Percentiles rank a stretch among this genome's conserved stretches.
Conservation (phyloP, 2,888 invertebrate species). For the Unio delphinus region DNA sequence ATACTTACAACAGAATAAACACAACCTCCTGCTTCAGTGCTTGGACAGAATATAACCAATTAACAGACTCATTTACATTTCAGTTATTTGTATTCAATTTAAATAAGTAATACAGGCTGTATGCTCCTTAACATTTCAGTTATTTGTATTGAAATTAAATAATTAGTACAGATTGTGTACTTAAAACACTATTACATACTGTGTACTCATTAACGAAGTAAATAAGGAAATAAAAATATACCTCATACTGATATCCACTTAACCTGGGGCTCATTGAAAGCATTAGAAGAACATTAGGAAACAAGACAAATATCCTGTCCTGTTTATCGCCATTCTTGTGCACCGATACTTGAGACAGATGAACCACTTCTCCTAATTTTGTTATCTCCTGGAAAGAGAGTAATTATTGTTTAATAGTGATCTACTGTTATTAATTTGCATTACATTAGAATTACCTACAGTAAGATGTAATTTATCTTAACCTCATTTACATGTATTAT, state of each 20-base stretch:
- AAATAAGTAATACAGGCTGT: too few species aligned
- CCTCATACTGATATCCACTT: slow-evolving; percentile 96
- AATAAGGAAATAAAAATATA: slow-evolving; percentile 65
- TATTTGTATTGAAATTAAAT: too few species aligned
- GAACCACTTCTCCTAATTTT: slow-evolving; percentile 88
- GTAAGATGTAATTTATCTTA: too few species aligned
- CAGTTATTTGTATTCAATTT: too few species aligned
- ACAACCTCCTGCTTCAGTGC: neutral
- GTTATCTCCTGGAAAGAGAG: slow-evolving; percentile 74
- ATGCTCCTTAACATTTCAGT: neutral
- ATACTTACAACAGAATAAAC: too few species aligned
- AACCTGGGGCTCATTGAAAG: slow-evolving; percentile 92
- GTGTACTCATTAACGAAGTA: neutral
- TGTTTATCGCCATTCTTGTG: slow-evolving; percentile 78
- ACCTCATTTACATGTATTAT: too few species aligned
- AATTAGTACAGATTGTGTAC: too few species aligned
- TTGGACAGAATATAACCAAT: neutral
- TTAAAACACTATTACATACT: too few species aligned
- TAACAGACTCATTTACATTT: neutral
- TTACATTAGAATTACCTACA: too few species aligned
- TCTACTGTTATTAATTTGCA: too few species aligned
- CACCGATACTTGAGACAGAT: slow-evolving; percentile 93
- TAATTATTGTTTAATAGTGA: neutral
- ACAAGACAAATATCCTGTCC: slow-evolving; percentile 93
- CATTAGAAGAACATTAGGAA: slow-evolving; percentile 89